Evolutionary conservation across 2,797 vertebrate species (phyloP), one percentile per base, ranked within the genome.

Genomic region (Microchirus variegatus): DNA sequence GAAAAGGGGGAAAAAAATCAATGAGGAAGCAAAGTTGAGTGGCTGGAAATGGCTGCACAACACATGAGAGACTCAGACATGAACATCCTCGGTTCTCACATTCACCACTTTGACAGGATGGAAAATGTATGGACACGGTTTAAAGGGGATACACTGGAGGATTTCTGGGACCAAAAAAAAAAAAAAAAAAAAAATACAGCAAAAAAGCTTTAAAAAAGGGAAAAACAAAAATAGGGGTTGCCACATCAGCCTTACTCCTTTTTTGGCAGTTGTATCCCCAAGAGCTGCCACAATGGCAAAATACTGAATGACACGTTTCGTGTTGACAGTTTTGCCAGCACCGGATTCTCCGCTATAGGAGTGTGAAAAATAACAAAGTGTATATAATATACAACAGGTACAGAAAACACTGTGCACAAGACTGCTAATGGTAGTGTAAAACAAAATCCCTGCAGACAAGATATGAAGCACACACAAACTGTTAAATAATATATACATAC

Each of bases 281-380:
- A 98, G 91, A 91, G 96, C 96, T 88, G 96, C 96, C 87, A 98
- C 94, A 95, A 96, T 96, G 93, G 96, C 96, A 97, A 97, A 98
- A 95, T 99, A 98, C 92, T 98, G 96, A 96, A 98, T 97, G 91
- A 98, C 96, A 92, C 96, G 91, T 95, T 99, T 99, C 90, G 96
- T 97, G 95, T 97, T 98, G 93, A 98, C 97, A 93, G 96, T 98
- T 96, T 98, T 98, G 94, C 96, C 96, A 94, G 96, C 96, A 94
- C 96, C 95, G 92, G 96, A 99, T 95, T 98, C 96, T 96, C 96
- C 95, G 90, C 97, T 98, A 87, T 72, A 87, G 79, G 69, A 80
- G 86, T 87, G 84, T 89, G 73, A 86, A 85, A 85, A 87, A 82
- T 66, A 92, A 77, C 64, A 86, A 73, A 61, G 47, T 83, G 77